Evolutionary conservation across 2,113 vertebrate species (phyloP).

Genomic region (Pimephales promelas): DNA sequence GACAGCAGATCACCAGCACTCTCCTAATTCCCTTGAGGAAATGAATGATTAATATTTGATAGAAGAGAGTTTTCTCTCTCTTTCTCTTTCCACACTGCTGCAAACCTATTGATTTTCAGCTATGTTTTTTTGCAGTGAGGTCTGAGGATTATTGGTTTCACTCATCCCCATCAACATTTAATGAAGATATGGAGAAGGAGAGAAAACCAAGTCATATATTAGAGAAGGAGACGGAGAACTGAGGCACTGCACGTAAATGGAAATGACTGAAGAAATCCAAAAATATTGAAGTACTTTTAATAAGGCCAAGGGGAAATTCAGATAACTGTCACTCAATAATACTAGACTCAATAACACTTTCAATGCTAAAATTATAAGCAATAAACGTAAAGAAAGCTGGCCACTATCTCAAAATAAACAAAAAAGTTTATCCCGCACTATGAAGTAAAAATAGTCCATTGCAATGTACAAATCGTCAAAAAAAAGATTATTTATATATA

Average conservation of each 20-base stretch:
- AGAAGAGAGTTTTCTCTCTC: conserved; percentile 56
- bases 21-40: conserved; percentile 59
- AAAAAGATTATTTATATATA: too few relatives aligned
- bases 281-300: conserved; percentile 9
- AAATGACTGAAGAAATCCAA: neutral
- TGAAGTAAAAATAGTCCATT: neutral
- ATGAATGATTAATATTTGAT: conserved; percentile 75
- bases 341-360: neutral
- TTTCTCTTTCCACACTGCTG: conserved; percentile 41
- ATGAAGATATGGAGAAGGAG: conserved; percentile 66
- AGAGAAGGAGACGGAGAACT: conserved; percentile 7
- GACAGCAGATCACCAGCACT: conserved; percentile 65
- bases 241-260: neutral
- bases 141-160: conserved; percentile 74
- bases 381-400: neutral
- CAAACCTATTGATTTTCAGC: conserved; percentile 75
- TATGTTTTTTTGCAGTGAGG: conserved; percentile 61
- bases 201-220: conserved; percentile 42
- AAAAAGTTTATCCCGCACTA: neutral
- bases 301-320: neutral
- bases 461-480: neutral
- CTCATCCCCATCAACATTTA: conserved; percentile 77
- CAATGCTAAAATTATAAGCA: neutral
- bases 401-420: neutral
- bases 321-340: neutral